A percentile compares a stretch with the other conserved stretches of the same genome.
Conservation (phyloP, 1,140 invertebrate species). For the Acromyrmex echinatior region DNA sequence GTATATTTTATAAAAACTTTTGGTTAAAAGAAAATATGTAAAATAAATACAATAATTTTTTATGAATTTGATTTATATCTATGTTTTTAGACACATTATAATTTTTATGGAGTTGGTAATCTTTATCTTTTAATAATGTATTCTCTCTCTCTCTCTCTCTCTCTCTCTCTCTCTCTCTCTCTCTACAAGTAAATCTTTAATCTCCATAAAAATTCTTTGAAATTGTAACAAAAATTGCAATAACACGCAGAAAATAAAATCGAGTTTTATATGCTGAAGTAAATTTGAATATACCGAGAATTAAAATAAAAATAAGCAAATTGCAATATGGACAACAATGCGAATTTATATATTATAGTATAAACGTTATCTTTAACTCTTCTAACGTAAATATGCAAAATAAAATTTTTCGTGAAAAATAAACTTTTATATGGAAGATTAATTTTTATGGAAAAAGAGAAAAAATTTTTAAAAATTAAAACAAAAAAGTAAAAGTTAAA, state of each 20-base stretch:
- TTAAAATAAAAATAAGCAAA: constrained; percentile 27
- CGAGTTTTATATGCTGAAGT: background rate
- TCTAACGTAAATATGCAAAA: background rate
- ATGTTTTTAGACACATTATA: background rate
- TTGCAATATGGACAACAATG: constrained; percentile 1
- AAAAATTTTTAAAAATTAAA: background rate
- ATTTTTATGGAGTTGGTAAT: background rate
- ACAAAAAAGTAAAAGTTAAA: background rate
- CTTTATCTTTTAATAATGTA: background rate
- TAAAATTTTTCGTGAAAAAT: background rate
- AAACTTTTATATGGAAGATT: background rate
- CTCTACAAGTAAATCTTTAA: background rate
- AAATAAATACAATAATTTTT: constrained; percentile 3
- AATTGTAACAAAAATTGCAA: constrained; percentile 1
- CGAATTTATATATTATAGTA: constrained; percentile 15
- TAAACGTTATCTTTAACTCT: constrained; percentile 1
- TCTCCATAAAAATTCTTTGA: background rate
- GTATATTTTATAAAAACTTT: background rate
- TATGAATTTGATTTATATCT: background rate
- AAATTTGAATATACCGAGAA: background rate
- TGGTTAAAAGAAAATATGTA: background rate
- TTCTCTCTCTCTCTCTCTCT: background rate
- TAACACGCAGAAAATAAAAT: constrained; percentile 13
- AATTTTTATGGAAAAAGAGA: background rate
- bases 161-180: too few species aligned